Percentiles rank a stretch among this genome's conserved stretches.
Conservation (phyloP, 2,113 vertebrate species). For the Meles meles region DNA sequence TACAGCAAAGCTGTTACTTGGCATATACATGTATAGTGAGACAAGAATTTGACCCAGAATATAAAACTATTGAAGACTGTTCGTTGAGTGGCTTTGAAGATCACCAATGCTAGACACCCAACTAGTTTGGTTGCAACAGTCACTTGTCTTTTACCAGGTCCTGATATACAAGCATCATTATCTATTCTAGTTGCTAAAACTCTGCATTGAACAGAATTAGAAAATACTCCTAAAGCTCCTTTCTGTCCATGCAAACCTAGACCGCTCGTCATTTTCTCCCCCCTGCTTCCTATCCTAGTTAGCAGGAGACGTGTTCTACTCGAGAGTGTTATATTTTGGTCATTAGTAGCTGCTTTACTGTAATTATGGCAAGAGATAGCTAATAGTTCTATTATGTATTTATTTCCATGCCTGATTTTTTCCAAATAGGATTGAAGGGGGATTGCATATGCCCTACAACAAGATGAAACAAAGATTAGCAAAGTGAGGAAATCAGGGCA, state of each 20-base stretch:
- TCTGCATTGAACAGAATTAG: slow-evolving; percentile 10
- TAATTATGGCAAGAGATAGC: neutral
- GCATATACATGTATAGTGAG: neutral
- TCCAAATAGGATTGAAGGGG: neutral
- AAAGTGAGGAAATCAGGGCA: neutral
- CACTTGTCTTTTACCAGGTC: neutral
- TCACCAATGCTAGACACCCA: neutral
- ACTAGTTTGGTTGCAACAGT: neutral
- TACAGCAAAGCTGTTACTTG: neutral
- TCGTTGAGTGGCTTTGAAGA: neutral
- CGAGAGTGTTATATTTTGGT: neutral
- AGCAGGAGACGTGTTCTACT: neutral
- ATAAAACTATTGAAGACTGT: neutral
- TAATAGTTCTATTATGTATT: neutral
- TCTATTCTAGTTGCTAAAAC: neutral
- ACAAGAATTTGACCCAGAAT: neutral
- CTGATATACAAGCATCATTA: neutral
- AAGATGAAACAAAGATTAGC: neutral
- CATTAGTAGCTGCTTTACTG: neutral
- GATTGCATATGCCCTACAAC: neutral
- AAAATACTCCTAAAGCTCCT: neutral
- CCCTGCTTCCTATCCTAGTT: neutral
- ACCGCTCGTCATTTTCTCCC: neutral
- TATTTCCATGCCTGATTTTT: slow-evolving; percentile 19
- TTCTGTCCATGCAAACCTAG: neutral